Evolutionary conservation across 2,797 vertebrate species (phyloP), one percentile per base, ranked within the genome.

Genomic region (Hypotaenidia philippensis): DNA sequence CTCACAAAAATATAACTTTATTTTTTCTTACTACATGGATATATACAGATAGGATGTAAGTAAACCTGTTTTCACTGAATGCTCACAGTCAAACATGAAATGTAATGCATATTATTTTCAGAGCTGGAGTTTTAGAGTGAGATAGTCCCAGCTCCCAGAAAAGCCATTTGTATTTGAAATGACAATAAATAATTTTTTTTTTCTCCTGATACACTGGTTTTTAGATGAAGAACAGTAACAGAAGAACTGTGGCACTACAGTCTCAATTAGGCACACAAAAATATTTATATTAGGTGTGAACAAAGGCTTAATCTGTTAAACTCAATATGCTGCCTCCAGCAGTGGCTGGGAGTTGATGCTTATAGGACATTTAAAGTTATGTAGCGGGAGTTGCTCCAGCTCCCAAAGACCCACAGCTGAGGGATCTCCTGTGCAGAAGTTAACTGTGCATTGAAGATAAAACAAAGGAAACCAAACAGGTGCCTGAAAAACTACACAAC

Each of bases 161-260:
- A 76, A 83, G 5, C 3, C 10, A 36, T 56, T n/a, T 83, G 16
- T 47, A 79, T 77, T 66, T 71, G 26, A 18, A 53, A 13, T 32
- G 26, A 34, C 61, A 61, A 47, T 6, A 68, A 52, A 59, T 27
- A 16, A 26, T 5, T 41, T 41, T 8, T 75, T 32, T 31, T 68
- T 84, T 41, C 31, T 11, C 5, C 56, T 21, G 3, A 41, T 8
- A 41, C 2, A 0, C 20, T 53, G 10, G 0, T 4, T 12, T 79
- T 85, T 57, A 60, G 26, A 44, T 80, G 71, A 72, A 82, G n/a
- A 27, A 41, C 4, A 52, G 26, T 52, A 85, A 87, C 31, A 83
- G 21, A 66, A 13, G 7, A 91, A 47, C 40, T 41, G 13, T 52
- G 34, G n/a, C 38, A 44, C 18, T 76, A 71, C 25, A 68, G 2